Evolutionary conservation across 2,113 vertebrate genomes (phyloP), one percentile per base, ranked within the genome.

Genomic region (Beaufortia kweichowensis): DNA sequence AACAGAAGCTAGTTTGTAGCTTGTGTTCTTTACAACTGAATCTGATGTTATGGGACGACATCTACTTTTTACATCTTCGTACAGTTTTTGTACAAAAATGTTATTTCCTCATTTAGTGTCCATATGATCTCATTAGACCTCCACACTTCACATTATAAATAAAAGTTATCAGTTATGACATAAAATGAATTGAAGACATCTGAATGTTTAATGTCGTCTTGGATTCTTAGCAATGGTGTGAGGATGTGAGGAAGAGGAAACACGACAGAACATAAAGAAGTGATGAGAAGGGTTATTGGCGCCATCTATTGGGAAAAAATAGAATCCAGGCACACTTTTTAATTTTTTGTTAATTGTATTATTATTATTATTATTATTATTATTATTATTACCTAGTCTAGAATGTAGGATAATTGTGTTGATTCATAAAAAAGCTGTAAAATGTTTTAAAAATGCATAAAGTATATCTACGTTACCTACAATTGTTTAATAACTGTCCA

Each of bases 231-330:
- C 24, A 67, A 26, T 19, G 35, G 17, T 19, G 41, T 33, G 28
- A 21, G 5, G 65, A 68, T 68, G 26, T 4, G 23, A 10, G 50
- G 12, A 46, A 14, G 26, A 2, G 17, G 41, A 48, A 46, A 63
- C 11, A 9, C 9, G 24, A 67, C 4, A 9, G 3, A 7, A 23
- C 3, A 3, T 8, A 35, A 7, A 1, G 7, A 14, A 61, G 3
- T 7, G 53, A 56, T 43, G n/a, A 46, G 63, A 76, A 59, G 14
- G 39, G 35, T 64, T 55, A 11, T 26, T 73, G 33, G 48, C 56
- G 26, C 69, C 79, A 81, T 74, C 79, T 78, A 53, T 61, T 74
- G 79, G 79, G 21, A 23, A 56, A 29, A 6, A 60, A 19, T 7
- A 26, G 50, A 29, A 6, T 43, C 29, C 8, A 21, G 46, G 14